These are phyloP conservation scores for Lysandra bellargus DNA, from an alignment of 2,888 invertebrate species.

Conservation along the genomic window DNA sequence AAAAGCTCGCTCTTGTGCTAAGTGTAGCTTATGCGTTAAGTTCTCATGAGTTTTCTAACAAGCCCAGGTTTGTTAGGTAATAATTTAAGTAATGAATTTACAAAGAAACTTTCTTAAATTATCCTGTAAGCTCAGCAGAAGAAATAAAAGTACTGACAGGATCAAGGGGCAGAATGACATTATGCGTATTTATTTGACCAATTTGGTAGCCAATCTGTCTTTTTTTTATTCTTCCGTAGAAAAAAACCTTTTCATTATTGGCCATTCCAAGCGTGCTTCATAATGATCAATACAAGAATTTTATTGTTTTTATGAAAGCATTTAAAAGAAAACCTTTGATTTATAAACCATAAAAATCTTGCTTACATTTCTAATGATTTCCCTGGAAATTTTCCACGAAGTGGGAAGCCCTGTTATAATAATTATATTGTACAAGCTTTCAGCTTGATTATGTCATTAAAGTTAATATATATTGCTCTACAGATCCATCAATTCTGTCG, in stretches of 20 bases:
- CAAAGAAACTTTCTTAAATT: background rate
- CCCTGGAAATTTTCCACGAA: background rate
- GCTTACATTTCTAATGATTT: background rate
- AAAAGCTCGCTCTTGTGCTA: conserved; percentile 6
- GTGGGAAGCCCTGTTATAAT: background rate
- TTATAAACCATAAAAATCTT: background rate
- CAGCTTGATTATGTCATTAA: background rate
- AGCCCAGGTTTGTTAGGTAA: background rate
- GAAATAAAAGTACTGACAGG: background rate
- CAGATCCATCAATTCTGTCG: too few species aligned
- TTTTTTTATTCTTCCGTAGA: too few species aligned
- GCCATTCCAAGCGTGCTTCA: too few species aligned
- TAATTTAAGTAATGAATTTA: background rate
- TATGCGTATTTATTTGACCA: too few species aligned
- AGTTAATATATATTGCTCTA: too few species aligned
- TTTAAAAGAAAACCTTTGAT: background rate
- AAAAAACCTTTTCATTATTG: too few species aligned
- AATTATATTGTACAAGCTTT: background rate
- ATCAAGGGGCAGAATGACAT: background rate
- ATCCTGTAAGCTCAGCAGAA: background rate
- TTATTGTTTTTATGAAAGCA: background rate
- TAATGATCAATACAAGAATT: too few species aligned
- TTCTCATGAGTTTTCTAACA: background rate
- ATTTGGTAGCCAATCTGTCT: too few species aligned
- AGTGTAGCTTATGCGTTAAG: background rate